Base-by-base conservation (phyloP, 1,140 invertebrate genomes). In the Calliphora vicina region DNA sequence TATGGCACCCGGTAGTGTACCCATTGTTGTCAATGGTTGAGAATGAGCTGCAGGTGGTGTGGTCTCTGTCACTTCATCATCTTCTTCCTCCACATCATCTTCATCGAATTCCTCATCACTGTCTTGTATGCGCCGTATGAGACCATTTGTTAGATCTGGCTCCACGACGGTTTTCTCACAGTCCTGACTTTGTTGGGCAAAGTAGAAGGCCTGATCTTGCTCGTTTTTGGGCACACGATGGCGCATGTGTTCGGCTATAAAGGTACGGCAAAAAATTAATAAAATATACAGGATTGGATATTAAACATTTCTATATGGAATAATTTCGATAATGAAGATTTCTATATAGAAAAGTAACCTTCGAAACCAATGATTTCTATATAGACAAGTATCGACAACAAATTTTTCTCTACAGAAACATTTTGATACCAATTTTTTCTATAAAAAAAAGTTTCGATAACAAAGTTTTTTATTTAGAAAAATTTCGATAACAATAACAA, bases 171-270 rank as follows among this genome's bases (percentile, higher is more conserved):
- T 90, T 84, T 90, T 88, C 29, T 90, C 89, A 15, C 88, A 90
- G 17, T 90, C 88, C 82, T 90, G 83, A 80, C 78, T 83, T 45
- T 90, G 88, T 72, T 90, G 87, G 35, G 86, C 87, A n/a, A 90
- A 88, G 74, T 87, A 90, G 57, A 88, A 89, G 0, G 88, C 89
- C 61, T 88, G 87, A 84, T 89, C 88, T 82, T 88, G 88, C 42
- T 90, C 88, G 45, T 88, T 88, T 43, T 90, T 90, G 1, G 89
- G 89, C 35, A 89, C 82, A 2, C 89, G 86, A 81, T 90, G 89
- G 6, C 89, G 87, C 89, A 90, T 90, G 73, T 90, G 89, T 84
- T 90, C 89, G 81, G 88, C 89, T 90, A n/a, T n/a, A 76, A 8
- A 84, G 42, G 6, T 10, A n/a, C n/a, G n/a, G n/a, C 10, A 2